These are phyloP conservation scores for Drosophila niveifrons DNA, from an alignment of 2,888 invertebrate genomes.

Conservation along the genomic window DNA sequence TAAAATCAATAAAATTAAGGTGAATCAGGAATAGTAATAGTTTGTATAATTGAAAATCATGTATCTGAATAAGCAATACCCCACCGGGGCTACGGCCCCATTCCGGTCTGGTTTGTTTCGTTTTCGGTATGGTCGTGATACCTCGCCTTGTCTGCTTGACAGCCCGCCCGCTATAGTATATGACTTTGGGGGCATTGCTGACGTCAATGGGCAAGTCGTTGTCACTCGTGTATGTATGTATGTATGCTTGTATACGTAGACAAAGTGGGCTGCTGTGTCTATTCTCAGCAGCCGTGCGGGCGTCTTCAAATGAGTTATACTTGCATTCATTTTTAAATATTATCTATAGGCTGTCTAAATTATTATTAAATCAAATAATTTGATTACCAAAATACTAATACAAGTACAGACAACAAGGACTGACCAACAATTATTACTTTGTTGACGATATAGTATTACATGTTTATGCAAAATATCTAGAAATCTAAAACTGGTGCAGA, in stretches of 20 bases:
- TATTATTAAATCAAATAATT: too few species aligned
- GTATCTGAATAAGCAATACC: conserved; percentile 20
- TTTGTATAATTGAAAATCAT: conserved; percentile 79
- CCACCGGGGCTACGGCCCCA: background rate
- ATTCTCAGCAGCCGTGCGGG: too few species aligned
- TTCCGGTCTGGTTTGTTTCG: conserved; percentile 8
- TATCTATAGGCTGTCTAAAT: too few species aligned
- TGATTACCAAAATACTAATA: too few species aligned
- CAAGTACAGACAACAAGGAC: too few species aligned
- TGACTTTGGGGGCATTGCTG: conserved; percentile 85
- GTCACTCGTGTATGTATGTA: conserved; percentile 63
- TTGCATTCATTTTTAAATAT: too few species aligned
- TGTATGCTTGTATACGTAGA: too few species aligned
- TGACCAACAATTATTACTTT: too few species aligned
- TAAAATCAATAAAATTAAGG: conserved; percentile 16
- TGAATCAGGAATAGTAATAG: conserved; percentile 37
- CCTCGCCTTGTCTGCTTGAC: conserved; percentile 65
- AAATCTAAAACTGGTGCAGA: too few species aligned
- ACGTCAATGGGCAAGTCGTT: conserved; percentile 84
- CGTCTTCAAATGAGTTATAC: too few species aligned
- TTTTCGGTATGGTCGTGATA: conserved; percentile 20
- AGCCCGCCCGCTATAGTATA: conserved; percentile 71
- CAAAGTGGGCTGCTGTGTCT: conserved; percentile 3
- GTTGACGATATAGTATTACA: too few species aligned
- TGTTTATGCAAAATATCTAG: too few species aligned